A percentile compares a stretch with the other conserved stretches of the same genome.
These are phyloP conservation scores for Syngnathus scovelli DNA, from an alignment of 2,113 vertebrate genomes.

Conservation along the genomic window DNA sequence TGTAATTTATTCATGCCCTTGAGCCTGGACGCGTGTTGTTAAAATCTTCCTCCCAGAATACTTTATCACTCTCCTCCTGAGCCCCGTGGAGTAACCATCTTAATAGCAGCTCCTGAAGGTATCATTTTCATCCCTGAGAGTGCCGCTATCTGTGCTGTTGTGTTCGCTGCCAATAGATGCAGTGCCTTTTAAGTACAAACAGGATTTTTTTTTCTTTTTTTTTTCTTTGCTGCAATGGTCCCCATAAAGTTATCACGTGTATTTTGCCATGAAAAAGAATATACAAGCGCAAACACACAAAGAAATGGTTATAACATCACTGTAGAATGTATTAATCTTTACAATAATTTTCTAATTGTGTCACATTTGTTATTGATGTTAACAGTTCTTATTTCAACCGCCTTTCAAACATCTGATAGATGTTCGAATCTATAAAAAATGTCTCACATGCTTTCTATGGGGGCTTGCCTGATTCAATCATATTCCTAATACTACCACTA, in stretches of 20 bases:
- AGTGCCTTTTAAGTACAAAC: slow-evolving; percentile 27
- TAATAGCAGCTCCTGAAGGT: slow-evolving; percentile 67
- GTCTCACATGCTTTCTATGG: no score
- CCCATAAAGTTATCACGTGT: neutral
- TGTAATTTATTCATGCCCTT: slow-evolving; percentile 77
- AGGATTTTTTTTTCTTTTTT: neutral
- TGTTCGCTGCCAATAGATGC: slow-evolving; percentile 20
- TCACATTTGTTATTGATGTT: neutral
- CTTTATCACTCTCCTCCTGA: slow-evolving; percentile 58
- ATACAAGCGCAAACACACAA: neutral
- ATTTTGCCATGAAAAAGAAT: neutral
- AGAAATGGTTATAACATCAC: neutral
- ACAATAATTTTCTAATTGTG: no score
- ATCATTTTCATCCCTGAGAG: slow-evolving; percentile 45
- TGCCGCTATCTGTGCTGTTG: slow-evolving; percentile 1
- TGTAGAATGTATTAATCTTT: neutral
- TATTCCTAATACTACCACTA: no score
- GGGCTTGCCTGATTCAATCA: no score
- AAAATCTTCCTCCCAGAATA: slow-evolving; percentile 69
- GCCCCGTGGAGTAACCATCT: slow-evolving; percentile 66
- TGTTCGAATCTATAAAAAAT: no score
- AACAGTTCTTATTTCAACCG: neutral
- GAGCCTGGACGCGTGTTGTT: slow-evolving; percentile 71
- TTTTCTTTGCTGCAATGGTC: neutral
- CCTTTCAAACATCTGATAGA: no score